Evolutionary conservation across 2,797 vertebrate genomes (phyloP), one percentile per base, ranked within the genome.

Genomic region (Peromyscus attwateri): DNA sequence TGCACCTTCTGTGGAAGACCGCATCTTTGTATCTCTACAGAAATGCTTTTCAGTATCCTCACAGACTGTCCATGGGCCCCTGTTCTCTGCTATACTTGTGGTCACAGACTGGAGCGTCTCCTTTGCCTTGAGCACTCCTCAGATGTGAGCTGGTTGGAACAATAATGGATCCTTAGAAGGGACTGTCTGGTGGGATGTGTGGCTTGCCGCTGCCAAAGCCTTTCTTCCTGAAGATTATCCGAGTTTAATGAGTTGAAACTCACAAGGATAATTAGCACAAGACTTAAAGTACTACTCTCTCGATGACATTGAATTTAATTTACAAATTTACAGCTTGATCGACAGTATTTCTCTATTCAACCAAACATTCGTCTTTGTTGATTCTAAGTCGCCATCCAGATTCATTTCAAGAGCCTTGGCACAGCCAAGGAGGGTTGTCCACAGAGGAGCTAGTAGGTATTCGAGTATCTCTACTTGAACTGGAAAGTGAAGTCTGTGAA

Each of bases 171-270:
- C 82, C 73, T 91, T 83, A 66, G 81, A 94, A 49, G 37, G 70
- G 97, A 95, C 60, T 6, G 94, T 68, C 57, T 8, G 0, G 0
- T 43, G 70, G 94, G 97, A 97, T 68, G 95, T 95, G 31, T 94
- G 97, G 96, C 97, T 98, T 97, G 84, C 95, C 96, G 83, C 75
- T 95, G 91, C 81, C 84, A 98, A 95, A 96, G 97, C 97, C 81
- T 89, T 96, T 98, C 97, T 96, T 97, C 98, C 97, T 98, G 97
- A 97, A 95, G 96, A 97, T 97, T 98, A 89, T 98, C 93, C 89
- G 85, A 97, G 98, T 98, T 98, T 98, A 98, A 98, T 98, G 98
- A 98, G 97, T 98, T 98, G 98, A 98, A 98, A 98, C 97, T 92
- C 97, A 97, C 94, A 97, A 98, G 85, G 97, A 95, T 98, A 98